Percentiles rank a stretch among this genome's conserved stretches.
Evolutionary conservation across 2,888 invertebrate genomes (phyloP).

Genomic region (Habroteleia sp.): DNA sequence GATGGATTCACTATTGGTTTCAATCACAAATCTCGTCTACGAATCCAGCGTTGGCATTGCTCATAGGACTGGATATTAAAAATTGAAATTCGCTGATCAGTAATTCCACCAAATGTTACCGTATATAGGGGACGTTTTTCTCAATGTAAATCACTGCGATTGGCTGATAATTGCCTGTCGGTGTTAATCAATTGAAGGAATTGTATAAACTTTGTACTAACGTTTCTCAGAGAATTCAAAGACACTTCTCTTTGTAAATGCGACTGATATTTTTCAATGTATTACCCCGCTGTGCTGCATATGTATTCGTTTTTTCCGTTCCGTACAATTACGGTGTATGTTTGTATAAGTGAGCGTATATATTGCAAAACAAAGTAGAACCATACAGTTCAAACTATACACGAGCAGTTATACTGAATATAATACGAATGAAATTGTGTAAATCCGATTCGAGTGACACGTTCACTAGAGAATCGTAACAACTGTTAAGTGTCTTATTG

Average conservation of each 20-base stretch:
- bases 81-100: too few relatives aligned
- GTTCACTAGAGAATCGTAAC: slow-evolving; percentile 68
- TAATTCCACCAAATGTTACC: slow-evolving; percentile 18
- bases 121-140: slow-evolving; percentile 8
- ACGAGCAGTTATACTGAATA: slow-evolving; percentile 13
- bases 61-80: too few relatives aligned
- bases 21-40: too few relatives aligned
- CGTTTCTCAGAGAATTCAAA: slow-evolving; percentile 28
- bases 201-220: slow-evolving; percentile 47
- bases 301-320: slow-evolving; percentile 14
- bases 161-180: slow-evolving; percentile 18
- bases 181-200: slow-evolving; percentile 10
- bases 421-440: slow-evolving; percentile 27
- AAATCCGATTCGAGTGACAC: slow-evolving; percentile 66
- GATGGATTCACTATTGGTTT: too few relatives aligned
- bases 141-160: slow-evolving; percentile 16
- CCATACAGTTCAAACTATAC: too few relatives aligned
- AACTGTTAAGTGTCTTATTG: slow-evolving; percentile 81
- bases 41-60: too few relatives aligned
- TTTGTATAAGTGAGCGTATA: slow-evolving; percentile 23
- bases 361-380: neutral
- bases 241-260: slow-evolving; percentile 41
- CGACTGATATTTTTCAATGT: slow-evolving; percentile 54
- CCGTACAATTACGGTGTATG: slow-evolving; percentile 15
- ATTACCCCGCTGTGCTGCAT: slow-evolving; percentile 31